Conservation (phyloP, 1,140 invertebrate species). For the Panagrolaimus sp. region DNA sequence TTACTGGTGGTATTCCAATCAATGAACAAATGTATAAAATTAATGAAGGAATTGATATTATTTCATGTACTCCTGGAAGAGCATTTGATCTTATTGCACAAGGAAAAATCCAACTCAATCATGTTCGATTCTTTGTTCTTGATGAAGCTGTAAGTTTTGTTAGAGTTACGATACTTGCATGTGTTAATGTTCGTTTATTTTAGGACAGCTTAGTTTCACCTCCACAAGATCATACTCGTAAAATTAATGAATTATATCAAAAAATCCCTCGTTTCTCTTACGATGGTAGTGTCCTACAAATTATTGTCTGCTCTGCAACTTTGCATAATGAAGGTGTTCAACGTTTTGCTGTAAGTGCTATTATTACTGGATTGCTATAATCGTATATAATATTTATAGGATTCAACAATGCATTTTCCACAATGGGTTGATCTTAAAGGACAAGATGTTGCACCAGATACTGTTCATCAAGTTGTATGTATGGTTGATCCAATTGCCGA, state of each 20-base stretch:
- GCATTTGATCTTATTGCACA: constrained; percentile 84
- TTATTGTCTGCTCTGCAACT: constrained; percentile 98
- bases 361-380: neutral
- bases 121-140: constrained; percentile 84
- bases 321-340: constrained; percentile 95
- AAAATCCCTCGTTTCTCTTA: constrained; percentile 84
- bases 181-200: constrained; percentile 19
- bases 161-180: constrained; percentile 11
- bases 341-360: constrained; percentile 80
- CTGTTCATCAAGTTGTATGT: constrained; percentile 91
- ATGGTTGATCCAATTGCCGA: constrained; percentile 84
- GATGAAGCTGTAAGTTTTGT: constrained; percentile 75
- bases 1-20: constrained; percentile 82
- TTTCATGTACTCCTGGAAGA: constrained; percentile 89
- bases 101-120: constrained; percentile 73
- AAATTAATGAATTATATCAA: constrained; percentile 66
- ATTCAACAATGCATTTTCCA: constrained; percentile 94
- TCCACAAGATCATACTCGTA: constrained; percentile 72
- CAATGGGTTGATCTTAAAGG: constrained; percentile 99
- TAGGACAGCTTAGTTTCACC: constrained; percentile 73
- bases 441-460: constrained; percentile 94
- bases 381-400: constrained; percentile 63
- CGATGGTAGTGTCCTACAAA: constrained; percentile 82
- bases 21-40: constrained; percentile 82
- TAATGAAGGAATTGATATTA: constrained; percentile 78